phyloP scores from a whole-genome alignment of 2,888 invertebrate species.

The Pyrgus malvae region DNA sequence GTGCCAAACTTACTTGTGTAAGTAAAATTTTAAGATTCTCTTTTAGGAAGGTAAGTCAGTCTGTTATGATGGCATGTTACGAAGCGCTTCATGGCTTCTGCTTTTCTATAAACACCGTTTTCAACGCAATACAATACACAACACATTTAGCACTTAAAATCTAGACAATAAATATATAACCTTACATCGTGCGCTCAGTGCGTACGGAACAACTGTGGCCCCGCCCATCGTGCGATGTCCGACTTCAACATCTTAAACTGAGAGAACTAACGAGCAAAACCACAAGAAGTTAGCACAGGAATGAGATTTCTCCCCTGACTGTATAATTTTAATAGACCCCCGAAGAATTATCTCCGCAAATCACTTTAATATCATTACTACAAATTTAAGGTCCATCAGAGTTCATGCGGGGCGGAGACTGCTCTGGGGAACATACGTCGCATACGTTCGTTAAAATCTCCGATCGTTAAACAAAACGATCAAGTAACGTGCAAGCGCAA shows the following conservation, averaged over 20 bases:
- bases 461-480: constrained; percentile 29
- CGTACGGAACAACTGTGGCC: constrained; percentile 1
- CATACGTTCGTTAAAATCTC: not conserved
- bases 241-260: no score
- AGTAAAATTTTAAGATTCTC: no score
- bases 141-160: constrained; percentile 57
- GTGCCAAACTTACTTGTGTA: not conserved
- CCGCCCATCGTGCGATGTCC: not conserved
- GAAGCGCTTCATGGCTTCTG: not conserved
- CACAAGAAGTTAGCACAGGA: not conserved
- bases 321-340: constrained; percentile 6
- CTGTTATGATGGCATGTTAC: not conserved
- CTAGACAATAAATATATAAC: constrained; percentile 62
- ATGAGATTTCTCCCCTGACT: constrained; percentile 9
- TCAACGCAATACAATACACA: constrained; percentile 44
- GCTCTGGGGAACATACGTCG: not conserved
- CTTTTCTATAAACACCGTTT: constrained; percentile 40
- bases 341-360: not conserved
- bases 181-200: constrained; percentile 39
- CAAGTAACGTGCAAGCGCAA: constrained; percentile 50
- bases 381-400: not conserved
- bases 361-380: not conserved
- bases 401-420: not conserved
- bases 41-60: not conserved
- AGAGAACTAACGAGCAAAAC: not conserved